Conservation (phyloP, 1,140 invertebrate genomes). For the Cydia pomonella region DNA sequence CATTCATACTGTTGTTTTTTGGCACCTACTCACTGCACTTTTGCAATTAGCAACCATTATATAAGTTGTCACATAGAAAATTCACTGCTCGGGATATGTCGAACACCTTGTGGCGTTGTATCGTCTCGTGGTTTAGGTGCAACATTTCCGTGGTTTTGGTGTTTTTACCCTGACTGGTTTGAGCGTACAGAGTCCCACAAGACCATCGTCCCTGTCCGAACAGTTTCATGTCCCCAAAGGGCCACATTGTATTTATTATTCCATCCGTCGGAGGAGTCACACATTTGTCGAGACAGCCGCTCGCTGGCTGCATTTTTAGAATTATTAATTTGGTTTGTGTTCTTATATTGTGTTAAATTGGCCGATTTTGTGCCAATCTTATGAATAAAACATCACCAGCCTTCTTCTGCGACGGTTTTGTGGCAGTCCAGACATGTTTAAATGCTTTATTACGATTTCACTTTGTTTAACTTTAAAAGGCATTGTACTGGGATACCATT, state of each 20-base stretch:
- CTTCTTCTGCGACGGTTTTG: constrained; percentile 55
- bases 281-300: constrained; percentile 59
- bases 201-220: not conserved
- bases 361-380: constrained; percentile 64
- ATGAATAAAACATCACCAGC: constrained; percentile 73
- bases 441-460: constrained; percentile 57
- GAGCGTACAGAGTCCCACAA: not conserved
- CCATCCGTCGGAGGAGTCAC: constrained; percentile 47
- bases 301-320: constrained; percentile 74
- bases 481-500: constrained; percentile 33
- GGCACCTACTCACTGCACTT: not conserved
- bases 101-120: not conserved
- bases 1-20: not conserved
- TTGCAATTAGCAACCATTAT: not conserved
- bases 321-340: constrained; percentile 76
- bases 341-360: constrained; percentile 72
- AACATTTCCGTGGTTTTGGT: not conserved
- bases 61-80: not conserved
- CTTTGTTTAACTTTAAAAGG: constrained; percentile 50
- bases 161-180: not conserved
- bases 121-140: not conserved
- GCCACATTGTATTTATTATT: constrained; percentile 45
- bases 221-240: not conserved
- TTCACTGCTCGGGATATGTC: not conserved
- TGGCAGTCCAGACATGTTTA: constrained; percentile 56